Evolutionary conservation across 2,888 invertebrate genomes (phyloP), one percentile per base, ranked within the genome.

Genomic region (Dusona sp.): DNA sequence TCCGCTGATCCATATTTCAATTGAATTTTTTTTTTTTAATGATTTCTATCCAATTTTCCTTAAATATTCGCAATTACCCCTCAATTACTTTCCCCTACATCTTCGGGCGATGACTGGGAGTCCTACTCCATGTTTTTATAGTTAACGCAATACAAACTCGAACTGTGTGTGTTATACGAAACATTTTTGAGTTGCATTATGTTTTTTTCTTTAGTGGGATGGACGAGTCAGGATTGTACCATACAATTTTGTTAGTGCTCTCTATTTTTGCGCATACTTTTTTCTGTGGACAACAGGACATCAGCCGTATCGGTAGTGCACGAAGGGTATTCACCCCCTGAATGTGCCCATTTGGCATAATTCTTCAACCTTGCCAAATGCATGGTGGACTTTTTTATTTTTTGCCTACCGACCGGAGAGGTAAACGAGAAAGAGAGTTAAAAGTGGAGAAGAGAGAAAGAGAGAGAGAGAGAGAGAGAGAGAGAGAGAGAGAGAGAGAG

Each of bases 181-280:
- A 90, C 89, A 89, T 88, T 89, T 86, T 85, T 64, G 81, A 67
- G 87, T 72, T 83, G 86, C 22, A 29, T 61, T 48, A 61, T 16
- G n/a, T 45, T 16, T 61, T 54, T n/a, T 6, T 77, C 74, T 84
- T 75, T 42, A 19, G 42, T 29, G 25, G 29, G 13, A 11, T 19
- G 65, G 45, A 19, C 51, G 25, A 29, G 70, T 61, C 65, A 25
- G 57, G 45, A 36, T 68, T 42, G 19, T 16, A 51, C 48, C 13
- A 22, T 64, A 57, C 64, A 36, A 51, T 80, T 85, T 73, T 42
- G 38, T 68, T n/a, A 61, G 57, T 72, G 38, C 61, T 61, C 61
- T 36, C 42, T 29, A 67, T 80, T 65, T 73, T 25, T 73, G 36
- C n/a, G 51, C 38, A 54, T 61, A 65, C 75, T 83, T 73, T 85